Evolutionary conservation across 37 sponge, comb jelly and placozoan species (phyloP).

Genomic region (Crambe crambe): DNA sequence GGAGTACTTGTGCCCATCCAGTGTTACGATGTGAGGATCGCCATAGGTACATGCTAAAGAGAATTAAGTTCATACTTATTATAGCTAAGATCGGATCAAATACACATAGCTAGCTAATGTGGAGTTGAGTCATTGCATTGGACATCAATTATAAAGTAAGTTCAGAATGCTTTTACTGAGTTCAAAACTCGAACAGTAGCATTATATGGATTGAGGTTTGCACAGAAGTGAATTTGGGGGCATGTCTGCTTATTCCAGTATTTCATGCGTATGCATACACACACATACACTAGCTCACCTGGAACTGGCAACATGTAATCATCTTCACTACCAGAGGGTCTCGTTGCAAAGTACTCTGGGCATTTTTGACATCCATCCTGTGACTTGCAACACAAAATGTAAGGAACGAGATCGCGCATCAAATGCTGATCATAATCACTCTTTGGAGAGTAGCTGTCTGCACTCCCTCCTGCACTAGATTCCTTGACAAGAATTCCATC

Average conservation of each 20-base stretch:
- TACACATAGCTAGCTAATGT: neutral
- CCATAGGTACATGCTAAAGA: constrained; percentile 65
- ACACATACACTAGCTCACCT: no score
- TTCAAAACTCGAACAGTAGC: no score
- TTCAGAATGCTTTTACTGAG: no score
- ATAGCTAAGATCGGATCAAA: neutral
- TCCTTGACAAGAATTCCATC: constrained; percentile 1
- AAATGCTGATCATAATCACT: neutral
- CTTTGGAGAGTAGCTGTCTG: neutral
- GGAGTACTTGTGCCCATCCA: constrained; percentile 69
- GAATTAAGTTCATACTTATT: neutral
- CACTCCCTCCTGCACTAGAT: neutral
- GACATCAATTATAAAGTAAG: no score
- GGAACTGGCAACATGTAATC: neutral
- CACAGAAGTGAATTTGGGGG: no score
- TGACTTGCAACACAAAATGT: neutral
- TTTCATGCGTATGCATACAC: no score
- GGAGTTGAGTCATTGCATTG: no score
- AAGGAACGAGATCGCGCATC: neutral
- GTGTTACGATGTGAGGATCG: constrained; percentile 75
- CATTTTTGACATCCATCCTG: no score
- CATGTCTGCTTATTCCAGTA: no score
- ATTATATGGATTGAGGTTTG: no score
- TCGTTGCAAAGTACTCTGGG: neutral
- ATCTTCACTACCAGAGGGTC: constrained; percentile 3